Base-by-base conservation (phyloP, 2,797 vertebrate species). In the Lophius americanus region DNA sequence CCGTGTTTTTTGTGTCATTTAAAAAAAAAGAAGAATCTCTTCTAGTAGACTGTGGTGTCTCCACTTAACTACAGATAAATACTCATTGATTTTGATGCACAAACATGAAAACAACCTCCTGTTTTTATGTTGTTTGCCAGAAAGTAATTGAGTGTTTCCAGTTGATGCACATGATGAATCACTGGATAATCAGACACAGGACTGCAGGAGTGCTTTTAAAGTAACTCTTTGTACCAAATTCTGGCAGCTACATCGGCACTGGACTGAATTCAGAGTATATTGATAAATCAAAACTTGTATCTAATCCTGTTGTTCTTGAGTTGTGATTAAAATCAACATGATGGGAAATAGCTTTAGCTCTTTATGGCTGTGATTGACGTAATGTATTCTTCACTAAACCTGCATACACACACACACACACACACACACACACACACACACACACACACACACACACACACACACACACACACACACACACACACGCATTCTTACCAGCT, bases 401-500 rank as follows among this genome's bases (percentile, higher is more conserved):
- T 23, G 23, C 1, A 23, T 23, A 23, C 23, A 23, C 23, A 23
- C 23, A 23, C 23, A n/a, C 32, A 41, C 13, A 59, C 63, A 51
- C 36, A 32, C 11, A 5, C 8, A n/a, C 49, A 49, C 9, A 49
- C 58, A 32, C 38, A 42, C 57, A 51, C 13, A 54, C n/a, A 13
- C 23, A 14, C 12, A n/a, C 8, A n/a, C 59, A 23, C 12, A 12
- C 36, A 9, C n/a, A 23, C 3, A 7, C 53, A n/a, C 5, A 9
- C 33, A 13, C 3, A 7, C 38, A 52, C 11, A 9, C 13, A n/a
- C 33, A 7, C 44, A 51, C 12, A 49, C 32, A 7, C 42, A 50
- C 39, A 35, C 51, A 49, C 43, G n/a, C 4, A 64, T 33, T 82
- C 92, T 91, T 95, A 98, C 97, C 96, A 94, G 86, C 93, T 94